Conservation (phyloP, 2,888 invertebrate species). For the Leptinotarsa peninsularis region DNA sequence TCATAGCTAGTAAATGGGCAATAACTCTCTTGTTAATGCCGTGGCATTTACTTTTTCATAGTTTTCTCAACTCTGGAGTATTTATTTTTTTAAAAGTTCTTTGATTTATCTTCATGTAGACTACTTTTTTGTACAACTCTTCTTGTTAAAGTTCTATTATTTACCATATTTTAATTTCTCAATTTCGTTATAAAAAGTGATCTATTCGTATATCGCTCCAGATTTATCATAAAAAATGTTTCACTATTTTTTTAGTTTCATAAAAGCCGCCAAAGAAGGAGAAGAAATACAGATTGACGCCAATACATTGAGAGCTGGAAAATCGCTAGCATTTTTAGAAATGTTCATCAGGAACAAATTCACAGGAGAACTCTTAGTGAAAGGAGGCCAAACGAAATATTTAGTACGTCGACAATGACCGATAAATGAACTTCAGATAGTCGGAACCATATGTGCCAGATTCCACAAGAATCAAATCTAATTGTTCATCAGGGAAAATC, state of each 20-base stretch:
- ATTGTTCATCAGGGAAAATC: background rate
- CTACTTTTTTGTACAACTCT: too few relatives aligned
- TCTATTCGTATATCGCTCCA: too few relatives aligned
- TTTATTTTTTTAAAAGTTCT: too few relatives aligned
- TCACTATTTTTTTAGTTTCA: constrained; percentile 73
- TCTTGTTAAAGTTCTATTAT: too few relatives aligned
- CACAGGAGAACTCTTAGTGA: constrained; percentile 80
- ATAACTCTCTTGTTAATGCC: too few relatives aligned
- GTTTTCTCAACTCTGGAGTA: too few relatives aligned
- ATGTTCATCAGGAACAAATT: constrained; percentile 83
- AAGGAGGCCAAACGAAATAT: constrained; percentile 84
- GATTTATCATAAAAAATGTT: background rate
- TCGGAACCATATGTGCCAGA: background rate
- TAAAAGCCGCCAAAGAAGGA: constrained; percentile 81
- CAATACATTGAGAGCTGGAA: constrained; percentile 80
- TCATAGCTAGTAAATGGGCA: too few relatives aligned
- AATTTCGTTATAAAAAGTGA: too few relatives aligned
- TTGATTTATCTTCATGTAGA: too few relatives aligned
- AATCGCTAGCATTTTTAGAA: constrained; percentile 83
- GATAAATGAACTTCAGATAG: background rate
- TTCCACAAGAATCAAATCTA: background rate
- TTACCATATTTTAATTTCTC: too few relatives aligned
- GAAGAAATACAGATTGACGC: constrained; percentile 85
- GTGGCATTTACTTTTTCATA: too few relatives aligned
- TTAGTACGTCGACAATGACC: background rate